phyloP scores from a whole-genome alignment of 1,140 invertebrate species.

The Orchestia grillus region DNA sequence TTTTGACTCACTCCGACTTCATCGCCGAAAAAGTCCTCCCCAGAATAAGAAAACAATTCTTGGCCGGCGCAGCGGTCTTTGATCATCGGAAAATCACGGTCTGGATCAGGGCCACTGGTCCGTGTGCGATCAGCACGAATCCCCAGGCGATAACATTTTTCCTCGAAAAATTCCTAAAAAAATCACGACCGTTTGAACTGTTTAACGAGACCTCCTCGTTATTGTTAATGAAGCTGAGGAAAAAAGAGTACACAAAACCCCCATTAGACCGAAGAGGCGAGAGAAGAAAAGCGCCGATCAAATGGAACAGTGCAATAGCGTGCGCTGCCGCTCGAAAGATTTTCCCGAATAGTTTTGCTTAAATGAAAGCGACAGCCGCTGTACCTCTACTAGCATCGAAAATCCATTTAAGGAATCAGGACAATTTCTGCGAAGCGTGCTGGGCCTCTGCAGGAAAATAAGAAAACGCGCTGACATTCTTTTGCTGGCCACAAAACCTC shows the following conservation, averaged over 20 bases:
- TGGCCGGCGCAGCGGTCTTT: too few relatives aligned
- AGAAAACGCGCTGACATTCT: neutral
- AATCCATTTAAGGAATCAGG: constrained; percentile 44
- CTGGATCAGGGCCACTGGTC: too few relatives aligned
- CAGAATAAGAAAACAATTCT: too few relatives aligned
- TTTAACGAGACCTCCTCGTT: constrained; percentile 16
- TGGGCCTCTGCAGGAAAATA: neutral
- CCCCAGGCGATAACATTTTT: too few relatives aligned
- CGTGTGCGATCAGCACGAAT: too few relatives aligned
- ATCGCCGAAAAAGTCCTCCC: too few relatives aligned
- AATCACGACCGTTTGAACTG: neutral
- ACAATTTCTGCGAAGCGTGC: constrained; percentile 15
- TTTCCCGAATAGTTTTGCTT: neutral
- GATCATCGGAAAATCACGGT: too few relatives aligned
- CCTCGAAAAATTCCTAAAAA: too few relatives aligned
- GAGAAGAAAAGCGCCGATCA: neutral
- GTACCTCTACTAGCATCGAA: constrained; percentile 28
- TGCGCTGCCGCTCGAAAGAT: neutral
- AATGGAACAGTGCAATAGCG: neutral
- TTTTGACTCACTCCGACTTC: too few relatives aligned
- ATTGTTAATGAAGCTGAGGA: constrained; percentile 36
- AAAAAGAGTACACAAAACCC: constrained; percentile 13
- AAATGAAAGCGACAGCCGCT: constrained; percentile 25
- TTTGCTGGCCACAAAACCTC: neutral
- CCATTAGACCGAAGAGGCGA: neutral